A percentile compares a stretch with the other conserved stretches of the same genome.
Conservation (phyloP, 2,113 vertebrate species). For the Thalassoma bifasciatum region DNA sequence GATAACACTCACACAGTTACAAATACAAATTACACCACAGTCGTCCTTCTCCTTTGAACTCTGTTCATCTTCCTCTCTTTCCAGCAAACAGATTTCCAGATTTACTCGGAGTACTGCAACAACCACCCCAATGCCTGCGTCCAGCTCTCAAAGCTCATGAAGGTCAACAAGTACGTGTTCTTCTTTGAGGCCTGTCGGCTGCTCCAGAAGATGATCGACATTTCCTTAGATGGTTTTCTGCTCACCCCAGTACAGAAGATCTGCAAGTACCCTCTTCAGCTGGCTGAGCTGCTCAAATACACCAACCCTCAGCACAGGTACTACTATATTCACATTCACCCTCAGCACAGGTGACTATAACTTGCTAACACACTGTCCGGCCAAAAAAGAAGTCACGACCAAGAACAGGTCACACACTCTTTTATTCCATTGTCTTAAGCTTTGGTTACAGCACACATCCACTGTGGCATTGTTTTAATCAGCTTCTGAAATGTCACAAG, state of each 20-base stretch:
- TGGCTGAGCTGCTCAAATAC: constrained; percentile 96
- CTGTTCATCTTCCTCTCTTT: not conserved
- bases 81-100: constrained; percentile 97
- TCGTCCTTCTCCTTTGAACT: not conserved
- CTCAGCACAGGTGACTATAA: no score
- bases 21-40: no score
- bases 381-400: no score
- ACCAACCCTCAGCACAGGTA: constrained; percentile 95
- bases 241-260: constrained; percentile 98
- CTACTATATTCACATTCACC: no score
- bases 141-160: constrained; percentile 92
- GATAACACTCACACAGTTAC: not conserved
- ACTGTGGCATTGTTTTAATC: no score
- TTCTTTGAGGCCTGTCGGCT: constrained; percentile 97
- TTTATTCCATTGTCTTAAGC: no score
- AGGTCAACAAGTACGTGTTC: constrained; percentile 94
- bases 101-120: constrained; percentile 98
- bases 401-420: no score
- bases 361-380: no score
- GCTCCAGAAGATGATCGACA: constrained; percentile 97
- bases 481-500: no score
- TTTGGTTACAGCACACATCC: no score
- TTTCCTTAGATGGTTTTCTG: constrained; percentile 95
- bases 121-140: constrained; percentile 95
- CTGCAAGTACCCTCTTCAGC: constrained; percentile 96